Evolutionary conservation across 2,797 vertebrate species (phyloP).

Genomic region (Danio kyathit): DNA sequence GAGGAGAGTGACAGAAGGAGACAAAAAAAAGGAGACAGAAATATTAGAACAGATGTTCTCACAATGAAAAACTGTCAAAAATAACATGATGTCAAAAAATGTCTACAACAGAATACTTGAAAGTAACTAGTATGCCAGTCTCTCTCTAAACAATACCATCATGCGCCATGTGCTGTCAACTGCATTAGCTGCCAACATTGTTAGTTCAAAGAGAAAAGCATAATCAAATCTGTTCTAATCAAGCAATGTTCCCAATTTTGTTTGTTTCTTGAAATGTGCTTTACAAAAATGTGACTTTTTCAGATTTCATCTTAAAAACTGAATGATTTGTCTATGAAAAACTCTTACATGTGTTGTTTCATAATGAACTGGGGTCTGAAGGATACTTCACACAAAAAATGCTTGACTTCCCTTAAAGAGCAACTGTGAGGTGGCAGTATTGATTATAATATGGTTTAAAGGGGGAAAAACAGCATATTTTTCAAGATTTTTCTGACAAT

Average conservation of each 20-base stretch:
- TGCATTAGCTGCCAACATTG: neutral
- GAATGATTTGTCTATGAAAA: neutral
- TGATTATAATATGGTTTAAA: constrained; percentile 15
- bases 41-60: constrained; percentile 33
- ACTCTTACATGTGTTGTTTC: neutral
- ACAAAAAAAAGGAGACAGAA: neutral
- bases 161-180: neutral
- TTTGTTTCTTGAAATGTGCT: neutral
- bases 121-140: constrained; percentile 6
- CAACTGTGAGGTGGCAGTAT: neutral
- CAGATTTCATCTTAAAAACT: neutral
- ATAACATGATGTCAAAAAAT: constrained; percentile 10
- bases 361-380: neutral
- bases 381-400: neutral
- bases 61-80: constrained; percentile 30
- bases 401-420: neutral
- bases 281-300: neutral
- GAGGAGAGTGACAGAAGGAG: constrained; percentile 14
- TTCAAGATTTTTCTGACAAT: neutral
- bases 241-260: neutral
- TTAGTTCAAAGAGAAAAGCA: neutral
- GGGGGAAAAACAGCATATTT: neutral
- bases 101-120: neutral
- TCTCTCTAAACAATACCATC: constrained; percentile 2
- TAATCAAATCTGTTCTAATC: neutral